A percentile compares a stretch with the other conserved stretches of the same genome.
These are phyloP conservation scores for Hypselothyrea guttata DNA, from an alignment of 2,888 invertebrate genomes.

Conservation along the genomic window DNA sequence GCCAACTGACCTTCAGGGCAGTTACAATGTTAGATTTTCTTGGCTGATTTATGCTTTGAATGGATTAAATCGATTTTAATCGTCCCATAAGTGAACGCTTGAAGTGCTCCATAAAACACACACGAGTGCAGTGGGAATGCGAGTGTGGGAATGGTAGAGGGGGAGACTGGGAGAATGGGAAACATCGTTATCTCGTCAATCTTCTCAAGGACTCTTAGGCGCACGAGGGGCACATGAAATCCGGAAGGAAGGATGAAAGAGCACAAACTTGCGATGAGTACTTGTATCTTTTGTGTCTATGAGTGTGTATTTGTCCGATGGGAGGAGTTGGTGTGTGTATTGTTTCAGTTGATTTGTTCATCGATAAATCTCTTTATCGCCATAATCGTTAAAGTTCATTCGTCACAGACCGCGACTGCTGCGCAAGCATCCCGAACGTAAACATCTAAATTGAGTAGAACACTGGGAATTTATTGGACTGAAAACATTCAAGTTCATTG, in stretches of 20 bases:
- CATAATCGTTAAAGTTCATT: constrained; percentile 75
- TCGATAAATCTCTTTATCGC: constrained; percentile 75
- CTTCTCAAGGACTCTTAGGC: constrained; percentile 43
- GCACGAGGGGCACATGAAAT: constrained; percentile 27
- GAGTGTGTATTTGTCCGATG: constrained; percentile 20
- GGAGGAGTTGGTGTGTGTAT: constrained; percentile 35
- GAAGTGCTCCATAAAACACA: constrained; percentile 74
- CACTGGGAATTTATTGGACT: too few species aligned
- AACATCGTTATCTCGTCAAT: constrained; percentile 21
- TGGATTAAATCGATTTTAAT: constrained; percentile 74
- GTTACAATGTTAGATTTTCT: constrained; percentile 36
- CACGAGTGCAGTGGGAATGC: constrained; percentile 30
- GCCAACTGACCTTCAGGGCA: constrained; percentile 54
- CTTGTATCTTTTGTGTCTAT: constrained; percentile 21
- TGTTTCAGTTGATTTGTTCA: constrained; percentile 64
- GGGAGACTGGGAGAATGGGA: background rate
- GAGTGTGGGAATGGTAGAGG: background rate
- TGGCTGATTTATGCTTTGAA: constrained; percentile 61
- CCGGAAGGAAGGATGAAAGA: constrained; percentile 40
- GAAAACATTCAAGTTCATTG: too few species aligned
- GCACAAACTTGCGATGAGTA: background rate
- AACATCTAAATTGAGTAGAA: constrained; percentile 18
- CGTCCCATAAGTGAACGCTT: constrained; percentile 67
- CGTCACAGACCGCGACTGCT: constrained; percentile 68
- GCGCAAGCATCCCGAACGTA: constrained; percentile 24